Conservation (phyloP, 2,113 vertebrate species). For the Colossoma macropomum region DNA sequence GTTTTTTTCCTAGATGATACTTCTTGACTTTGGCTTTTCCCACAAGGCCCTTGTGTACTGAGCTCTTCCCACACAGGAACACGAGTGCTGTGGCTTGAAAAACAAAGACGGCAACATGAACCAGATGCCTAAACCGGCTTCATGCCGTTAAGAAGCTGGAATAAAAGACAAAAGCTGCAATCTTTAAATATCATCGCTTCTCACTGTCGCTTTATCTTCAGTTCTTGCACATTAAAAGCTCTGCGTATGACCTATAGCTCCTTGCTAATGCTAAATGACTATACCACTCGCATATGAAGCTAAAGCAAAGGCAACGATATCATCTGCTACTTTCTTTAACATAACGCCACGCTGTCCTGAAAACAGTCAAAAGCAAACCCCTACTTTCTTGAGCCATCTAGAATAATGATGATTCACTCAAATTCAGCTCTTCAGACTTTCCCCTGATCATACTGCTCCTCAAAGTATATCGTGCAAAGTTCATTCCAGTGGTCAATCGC, state of each 20-base stretch:
- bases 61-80: conserved; percentile 67
- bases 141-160: not conserved
- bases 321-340: not conserved
- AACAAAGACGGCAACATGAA: not conserved
- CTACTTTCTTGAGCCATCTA: conserved; percentile 40
- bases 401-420: not conserved
- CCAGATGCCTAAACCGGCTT: not conserved
- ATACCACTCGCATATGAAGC: not conserved
- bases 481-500: not conserved
- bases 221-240: not conserved
- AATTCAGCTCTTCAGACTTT: not conserved
- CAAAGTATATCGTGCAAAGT: not conserved
- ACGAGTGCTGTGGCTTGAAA: conserved; percentile 32
- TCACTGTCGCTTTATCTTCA: not conserved
- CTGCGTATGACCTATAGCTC: not conserved
- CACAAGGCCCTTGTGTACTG: conserved; percentile 67
- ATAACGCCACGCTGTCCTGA: not conserved
- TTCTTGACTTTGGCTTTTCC: conserved; percentile 75
- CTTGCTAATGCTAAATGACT: conserved; percentile 22
- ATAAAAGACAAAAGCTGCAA: not conserved
- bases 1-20: conserved; percentile 70
- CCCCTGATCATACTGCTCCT: not conserved
- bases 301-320: not conserved
- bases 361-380: conserved; percentile 8
- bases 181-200: too few species aligned